phyloP scores from a whole-genome alignment of 2,888 invertebrate genomes.

The Drosophila longiperda region DNA sequence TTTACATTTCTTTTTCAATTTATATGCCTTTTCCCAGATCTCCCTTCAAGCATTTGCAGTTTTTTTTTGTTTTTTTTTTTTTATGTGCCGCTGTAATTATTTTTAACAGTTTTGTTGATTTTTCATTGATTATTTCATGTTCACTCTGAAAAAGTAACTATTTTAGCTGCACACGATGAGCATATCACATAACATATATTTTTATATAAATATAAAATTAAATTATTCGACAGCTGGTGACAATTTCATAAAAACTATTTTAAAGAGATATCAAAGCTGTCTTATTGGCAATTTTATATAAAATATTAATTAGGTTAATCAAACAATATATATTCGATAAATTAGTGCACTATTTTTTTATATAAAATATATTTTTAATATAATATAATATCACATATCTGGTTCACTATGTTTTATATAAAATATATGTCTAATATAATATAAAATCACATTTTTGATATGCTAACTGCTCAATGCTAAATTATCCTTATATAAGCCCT shows the following conservation, averaged over 20 bases:
- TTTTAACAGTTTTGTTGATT: conserved; percentile 76
- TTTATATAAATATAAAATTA: neutral
- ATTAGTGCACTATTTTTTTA: neutral
- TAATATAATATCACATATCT: neutral
- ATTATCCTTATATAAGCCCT: neutral
- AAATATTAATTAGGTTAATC: neutral
- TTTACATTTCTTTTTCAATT: conserved; percentile 76
- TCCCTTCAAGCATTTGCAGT: neutral
- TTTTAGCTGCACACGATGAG: neutral
- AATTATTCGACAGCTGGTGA: neutral
- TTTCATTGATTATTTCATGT: conserved; percentile 62
- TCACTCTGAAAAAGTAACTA: neutral
- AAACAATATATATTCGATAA: neutral
- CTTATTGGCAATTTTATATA: neutral
- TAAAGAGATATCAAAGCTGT: neutral
- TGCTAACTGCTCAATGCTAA: neutral
- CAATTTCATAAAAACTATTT: neutral
- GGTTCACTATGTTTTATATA: neutral
- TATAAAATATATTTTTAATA: neutral
- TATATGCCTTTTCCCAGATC: conserved; percentile 30
- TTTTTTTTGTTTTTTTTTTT: conserved; percentile 8
- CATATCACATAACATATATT: conserved; percentile 20
- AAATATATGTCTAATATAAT: neutral
- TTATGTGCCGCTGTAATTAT: conserved; percentile 68
- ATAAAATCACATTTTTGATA: neutral